Base-by-base conservation (phyloP, 2,113 vertebrate genomes). In the Rhineura floridana region DNA sequence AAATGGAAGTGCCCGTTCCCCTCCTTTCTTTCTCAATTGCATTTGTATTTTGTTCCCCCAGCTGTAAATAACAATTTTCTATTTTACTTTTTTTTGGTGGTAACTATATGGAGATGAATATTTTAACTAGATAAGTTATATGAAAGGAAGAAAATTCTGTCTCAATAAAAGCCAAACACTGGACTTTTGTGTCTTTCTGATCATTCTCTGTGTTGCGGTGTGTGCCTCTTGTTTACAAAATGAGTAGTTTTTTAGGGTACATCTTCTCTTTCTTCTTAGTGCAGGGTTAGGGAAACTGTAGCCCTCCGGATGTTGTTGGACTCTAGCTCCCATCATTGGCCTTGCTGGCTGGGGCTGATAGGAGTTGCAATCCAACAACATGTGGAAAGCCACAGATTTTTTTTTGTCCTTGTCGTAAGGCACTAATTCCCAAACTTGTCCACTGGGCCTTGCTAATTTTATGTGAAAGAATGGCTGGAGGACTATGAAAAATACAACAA, bases 121-220 rank as follows among this genome's bases (percentile, higher is more conserved):
- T 97, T 97, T 97, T 97, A 97, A 97, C 94, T 96, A 97, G 96
- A 96, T 96, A 96, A 97, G 96, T 95, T 97, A 96, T 97, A 96
- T 94, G 93, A 96, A 96, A 96, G 93, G 92, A 94, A 70, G 85
- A 91, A 95, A 95, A 93, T 90, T 94, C 90, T 90, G 94, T 96
- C 95, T 97, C 95, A 97, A 97, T 97, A 96, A 96, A 96, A 96
- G 81, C 91, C 73, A 30, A 93, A 92, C 62, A 86, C 90, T 92
- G 90, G 67, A 87, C 75, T 0, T 0, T 75, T 86, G 46, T 52
- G n/a, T 86, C 84, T 94, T 87, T 90, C 73, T 73, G 7, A 92
- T 91, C 46, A 46, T 62, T 89, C 76, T 28, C 28, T 72, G 65
- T 52, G 4, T 36, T 19, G 17, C 12, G 2, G 28, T 65, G 42